These are phyloP conservation scores for Poecilia gillii DNA, from an alignment of 2,797 vertebrate species.

Conservation along the genomic window DNA sequence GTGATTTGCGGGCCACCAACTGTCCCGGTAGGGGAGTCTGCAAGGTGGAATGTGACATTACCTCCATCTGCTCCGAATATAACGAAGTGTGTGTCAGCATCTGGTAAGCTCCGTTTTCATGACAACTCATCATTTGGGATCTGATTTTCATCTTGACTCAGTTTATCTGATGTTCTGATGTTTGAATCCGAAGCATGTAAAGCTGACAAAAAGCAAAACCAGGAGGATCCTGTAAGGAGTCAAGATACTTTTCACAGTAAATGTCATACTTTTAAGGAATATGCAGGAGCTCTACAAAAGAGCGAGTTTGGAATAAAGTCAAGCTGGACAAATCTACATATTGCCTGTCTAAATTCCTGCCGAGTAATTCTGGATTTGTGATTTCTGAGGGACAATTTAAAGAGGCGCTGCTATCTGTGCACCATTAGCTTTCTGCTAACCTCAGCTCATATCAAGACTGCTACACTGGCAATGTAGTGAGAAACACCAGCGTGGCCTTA, in stretches of 20 bases:
- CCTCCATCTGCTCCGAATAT: conserved; percentile 55
- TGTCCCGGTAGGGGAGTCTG: conserved; percentile 69
- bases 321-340: neutral
- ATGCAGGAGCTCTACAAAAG: neutral
- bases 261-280: neutral
- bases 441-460: conserved; percentile 47
- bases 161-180: neutral
- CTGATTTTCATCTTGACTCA: neutral
- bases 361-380: conserved; percentile 19
- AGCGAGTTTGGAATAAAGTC: neutral
- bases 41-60: conserved; percentile 58
- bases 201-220: neutral
- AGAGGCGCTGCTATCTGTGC: conserved; percentile 43
- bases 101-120: conserved; percentile 66
- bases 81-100: conserved; percentile 76
- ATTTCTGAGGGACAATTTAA: conserved; percentile 39
- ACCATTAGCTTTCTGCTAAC: conserved; percentile 61
- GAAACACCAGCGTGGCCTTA: conserved; percentile 49
- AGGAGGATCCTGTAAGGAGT: neutral
- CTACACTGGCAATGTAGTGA: conserved; percentile 53
- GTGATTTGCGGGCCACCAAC: conserved; percentile 60
- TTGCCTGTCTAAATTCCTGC: neutral
- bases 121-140: neutral
- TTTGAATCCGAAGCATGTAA: neutral
- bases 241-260: neutral